Evolutionary conservation across 1,140 invertebrate genomes (phyloP).

Genomic region (Limonius californicus): DNA sequence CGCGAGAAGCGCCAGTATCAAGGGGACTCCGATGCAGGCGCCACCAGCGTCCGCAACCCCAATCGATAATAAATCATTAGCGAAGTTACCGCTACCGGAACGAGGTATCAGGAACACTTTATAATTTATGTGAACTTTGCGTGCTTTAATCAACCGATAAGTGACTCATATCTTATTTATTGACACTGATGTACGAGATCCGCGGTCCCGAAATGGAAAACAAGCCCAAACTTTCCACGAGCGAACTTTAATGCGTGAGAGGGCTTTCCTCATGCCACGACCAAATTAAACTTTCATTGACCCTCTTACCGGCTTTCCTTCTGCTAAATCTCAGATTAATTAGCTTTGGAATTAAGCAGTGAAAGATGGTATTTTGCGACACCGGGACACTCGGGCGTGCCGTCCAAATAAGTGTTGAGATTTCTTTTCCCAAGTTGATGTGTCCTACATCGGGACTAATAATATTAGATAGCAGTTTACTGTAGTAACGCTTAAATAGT

Average conservation of each 20-base stretch:
- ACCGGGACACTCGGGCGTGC: conserved; percentile 2
- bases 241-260: not conserved
- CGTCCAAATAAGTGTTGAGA: not conserved
- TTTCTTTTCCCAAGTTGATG: no score
- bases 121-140: conserved; percentile 24
- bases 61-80: conserved; percentile 28
- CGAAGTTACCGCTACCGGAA: conserved; percentile 10
- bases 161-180: conserved; percentile 17
- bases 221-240: not conserved
- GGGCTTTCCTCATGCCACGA: not conserved
- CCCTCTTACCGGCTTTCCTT: not conserved
- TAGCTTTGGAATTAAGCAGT: not conserved
- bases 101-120: conserved; percentile 21
- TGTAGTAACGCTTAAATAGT: no score
- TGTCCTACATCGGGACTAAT: no score
- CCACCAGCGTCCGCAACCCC: conserved; percentile 29
- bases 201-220: not conserved
- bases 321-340: not conserved
- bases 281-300: conserved; percentile 3
- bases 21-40: conserved; percentile 35
- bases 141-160: conserved; percentile 10
- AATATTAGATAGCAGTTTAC: no score
- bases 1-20: conserved; percentile 37
- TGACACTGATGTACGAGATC: not conserved
- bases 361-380: not conserved